Evolutionary conservation across 2,888 invertebrate genomes (phyloP), one percentile per base, ranked within the genome.

Genomic region (Lithophane ornitopus): DNA sequence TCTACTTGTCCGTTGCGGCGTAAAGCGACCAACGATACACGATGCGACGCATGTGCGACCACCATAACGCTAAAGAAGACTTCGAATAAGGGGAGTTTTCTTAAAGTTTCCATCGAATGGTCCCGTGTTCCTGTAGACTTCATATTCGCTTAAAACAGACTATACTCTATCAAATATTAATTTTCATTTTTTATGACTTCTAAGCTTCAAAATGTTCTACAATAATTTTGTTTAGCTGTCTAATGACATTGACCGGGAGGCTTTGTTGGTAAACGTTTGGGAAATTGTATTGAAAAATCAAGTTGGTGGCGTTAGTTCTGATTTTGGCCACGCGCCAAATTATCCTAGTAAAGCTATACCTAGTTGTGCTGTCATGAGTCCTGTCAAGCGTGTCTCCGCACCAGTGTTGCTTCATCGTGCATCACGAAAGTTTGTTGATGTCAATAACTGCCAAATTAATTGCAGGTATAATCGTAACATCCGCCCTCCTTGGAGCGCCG

Each of bases 371-470:
- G 3, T 22, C 6, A 26, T 14, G 19, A 28, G n/a, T 49, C 49
- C 19, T 19, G 22, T 49, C 49, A 22, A 49, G 8, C 49, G 44
- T 73, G 19, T 44, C n/a, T n/a, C 11, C 14, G 1, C 56, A 6
- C 28, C 56, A 74, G 28, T 61, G 61, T 49, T 70, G 28, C 54
- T 70, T 34, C 34, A 46, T 63, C 78, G 59, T 74, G 77, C 72
- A 70, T 71, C 74, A 80, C 65, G 73, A 77, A 52, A 74, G 56
- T 58, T 76, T 69, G 77, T 81, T 77, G 71, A 72, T 70, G 62
- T 34, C 49, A 22, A 16, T 73, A 76, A 88, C 72, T 59, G 80
- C 73, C 69, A 70, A 81, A 87, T 84, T 86, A 89, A 89, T 86
- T 82, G 81, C 82, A 70, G 46, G 74, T 69, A 74, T 78, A 61